These are phyloP conservation scores for Agrilus planipennis DNA, from an alignment of 1,140 invertebrate genomes.

Conservation along the genomic window DNA sequence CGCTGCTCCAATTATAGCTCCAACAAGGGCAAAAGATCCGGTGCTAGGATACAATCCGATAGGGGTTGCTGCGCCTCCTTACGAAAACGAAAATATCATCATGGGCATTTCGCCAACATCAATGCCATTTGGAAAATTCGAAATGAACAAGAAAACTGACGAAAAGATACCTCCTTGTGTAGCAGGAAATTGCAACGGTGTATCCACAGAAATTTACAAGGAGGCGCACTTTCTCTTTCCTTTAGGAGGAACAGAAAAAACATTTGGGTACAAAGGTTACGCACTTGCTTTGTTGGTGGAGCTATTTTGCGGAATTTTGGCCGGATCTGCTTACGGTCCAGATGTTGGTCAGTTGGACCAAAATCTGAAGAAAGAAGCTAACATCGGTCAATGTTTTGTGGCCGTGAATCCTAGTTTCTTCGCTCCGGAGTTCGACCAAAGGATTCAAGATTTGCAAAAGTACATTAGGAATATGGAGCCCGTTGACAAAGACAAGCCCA, in stretches of 20 bases:
- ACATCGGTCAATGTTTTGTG: conserved; percentile 87
- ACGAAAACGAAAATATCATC: no score
- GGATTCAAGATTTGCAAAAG: conserved; percentile 40
- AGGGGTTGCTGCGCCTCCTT: no score
- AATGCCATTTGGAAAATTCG: no score
- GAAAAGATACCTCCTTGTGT: conserved; percentile 66
- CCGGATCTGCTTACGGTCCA: conserved; percentile 46
- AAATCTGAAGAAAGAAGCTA: conserved; percentile 45
- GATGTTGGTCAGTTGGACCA: no score
- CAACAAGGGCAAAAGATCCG: conserved; percentile 71
- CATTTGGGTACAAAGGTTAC: conserved; percentile 84
- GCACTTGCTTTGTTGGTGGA: conserved; percentile 82
- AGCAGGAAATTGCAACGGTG: conserved; percentile 65
- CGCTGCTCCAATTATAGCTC: conserved; percentile 78
- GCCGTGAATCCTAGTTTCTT: conserved; percentile 78
- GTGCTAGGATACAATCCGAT: conserved; percentile 34
- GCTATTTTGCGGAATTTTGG: conserved; percentile 60
- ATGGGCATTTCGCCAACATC: no score
- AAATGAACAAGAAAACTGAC: conserved; percentile 63
- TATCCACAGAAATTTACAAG: conserved; percentile 50
- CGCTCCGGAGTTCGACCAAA: conserved; percentile 63
- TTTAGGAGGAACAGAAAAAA: conserved; percentile 65
- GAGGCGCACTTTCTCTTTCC: conserved; percentile 62
- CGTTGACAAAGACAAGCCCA: conserved; percentile 45
- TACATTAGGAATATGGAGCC: conserved; percentile 17